Conservation (phyloP, 2,113 vertebrate species). For the Potamarius usumacintae region DNA sequence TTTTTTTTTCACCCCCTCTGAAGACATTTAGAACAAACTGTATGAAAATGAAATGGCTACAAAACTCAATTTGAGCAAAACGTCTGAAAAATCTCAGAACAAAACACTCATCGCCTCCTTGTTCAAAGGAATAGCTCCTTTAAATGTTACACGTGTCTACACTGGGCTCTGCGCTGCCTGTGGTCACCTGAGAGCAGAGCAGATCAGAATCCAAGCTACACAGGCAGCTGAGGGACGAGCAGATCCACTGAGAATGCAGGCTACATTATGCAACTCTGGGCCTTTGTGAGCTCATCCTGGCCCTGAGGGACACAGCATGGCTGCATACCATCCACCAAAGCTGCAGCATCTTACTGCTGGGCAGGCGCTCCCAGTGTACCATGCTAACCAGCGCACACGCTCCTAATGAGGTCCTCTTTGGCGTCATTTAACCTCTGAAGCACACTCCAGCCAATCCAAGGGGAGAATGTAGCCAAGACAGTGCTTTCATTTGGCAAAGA, state of each 20-base stretch:
- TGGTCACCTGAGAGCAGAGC: background rate
- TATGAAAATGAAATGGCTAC: background rate
- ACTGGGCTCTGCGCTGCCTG: conserved; percentile 2
- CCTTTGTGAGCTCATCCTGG: conserved; percentile 30
- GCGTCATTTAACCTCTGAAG: conserved; percentile 2
- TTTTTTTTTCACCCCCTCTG: background rate
- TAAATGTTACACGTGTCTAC: background rate
- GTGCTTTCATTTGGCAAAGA: conserved; percentile 17
- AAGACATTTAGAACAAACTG: background rate
- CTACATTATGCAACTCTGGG: conserved; percentile 40
- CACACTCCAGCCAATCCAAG: conserved; percentile 5
- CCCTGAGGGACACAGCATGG: conserved; percentile 32
- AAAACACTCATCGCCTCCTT: background rate
- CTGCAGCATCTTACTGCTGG: conserved; percentile 36
- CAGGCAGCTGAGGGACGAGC: conserved; percentile 22
- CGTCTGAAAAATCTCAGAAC: background rate
- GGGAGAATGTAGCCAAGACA: conserved; percentile 1
- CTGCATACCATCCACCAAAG: conserved; percentile 48
- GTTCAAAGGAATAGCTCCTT: background rate
- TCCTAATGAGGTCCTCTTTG: conserved; percentile 11
- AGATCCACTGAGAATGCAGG: conserved; percentile 12
- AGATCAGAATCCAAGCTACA: conserved; percentile 10
- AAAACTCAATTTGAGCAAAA: background rate
- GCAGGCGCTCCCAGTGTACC: conserved; percentile 42
- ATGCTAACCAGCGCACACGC: conserved; percentile 17